Conservation (phyloP, 2,888 invertebrate species). For the Caenorhabditis wallacei region DNA sequence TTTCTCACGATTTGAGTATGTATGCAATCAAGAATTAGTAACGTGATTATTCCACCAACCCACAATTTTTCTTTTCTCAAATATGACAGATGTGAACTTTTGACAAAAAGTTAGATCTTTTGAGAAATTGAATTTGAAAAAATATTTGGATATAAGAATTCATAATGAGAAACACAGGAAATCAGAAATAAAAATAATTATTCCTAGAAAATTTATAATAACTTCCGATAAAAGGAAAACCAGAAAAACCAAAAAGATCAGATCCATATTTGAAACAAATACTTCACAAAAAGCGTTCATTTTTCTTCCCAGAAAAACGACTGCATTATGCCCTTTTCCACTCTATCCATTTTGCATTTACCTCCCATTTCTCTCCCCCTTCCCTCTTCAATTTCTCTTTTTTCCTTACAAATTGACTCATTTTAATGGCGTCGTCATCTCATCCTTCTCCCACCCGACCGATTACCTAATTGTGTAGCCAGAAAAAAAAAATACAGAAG, state of each 20-base stretch:
- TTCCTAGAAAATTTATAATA: too few species aligned
- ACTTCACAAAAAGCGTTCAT: neutral
- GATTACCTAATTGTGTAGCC: constrained; percentile 16
- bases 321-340: constrained; percentile 34
- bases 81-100: neutral
- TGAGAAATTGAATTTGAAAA: too few species aligned
- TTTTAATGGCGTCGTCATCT: constrained; percentile 53
- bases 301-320: constrained; percentile 19
- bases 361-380: neutral
- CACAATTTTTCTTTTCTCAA: neutral
- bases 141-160: too few species aligned
- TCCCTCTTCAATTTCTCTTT: constrained; percentile 17
- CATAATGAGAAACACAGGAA: too few species aligned
- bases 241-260: too few species aligned
- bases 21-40: constrained; percentile 17
- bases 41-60: constrained; percentile 9
- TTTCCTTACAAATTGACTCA: constrained; percentile 55
- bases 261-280: neutral
- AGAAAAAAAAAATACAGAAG: constrained; percentile 14
- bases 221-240: too few species aligned
- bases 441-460: neutral
- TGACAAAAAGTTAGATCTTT: too few species aligned
- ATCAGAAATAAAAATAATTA: too few species aligned
- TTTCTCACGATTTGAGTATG: constrained; percentile 6
- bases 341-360: constrained; percentile 21